Conservation (phyloP, 2,113 vertebrate species). For the Ahaetulla prasina region DNA sequence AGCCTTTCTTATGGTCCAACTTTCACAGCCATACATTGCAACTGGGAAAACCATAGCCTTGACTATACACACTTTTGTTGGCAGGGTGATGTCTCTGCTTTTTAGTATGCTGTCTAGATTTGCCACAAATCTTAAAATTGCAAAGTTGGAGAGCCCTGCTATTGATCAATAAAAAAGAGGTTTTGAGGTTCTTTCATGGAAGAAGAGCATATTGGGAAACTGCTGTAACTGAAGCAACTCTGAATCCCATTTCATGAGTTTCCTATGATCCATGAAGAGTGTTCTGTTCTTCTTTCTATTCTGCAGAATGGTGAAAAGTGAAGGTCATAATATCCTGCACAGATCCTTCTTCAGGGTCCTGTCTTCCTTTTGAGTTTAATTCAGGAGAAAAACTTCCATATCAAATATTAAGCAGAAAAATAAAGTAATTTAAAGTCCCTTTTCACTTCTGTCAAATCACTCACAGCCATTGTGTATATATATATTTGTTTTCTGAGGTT, state of each 20-base stretch:
- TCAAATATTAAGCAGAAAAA: neutral
- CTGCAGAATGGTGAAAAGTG: neutral
- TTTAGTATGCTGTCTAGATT: too few relatives aligned
- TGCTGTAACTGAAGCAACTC: neutral
- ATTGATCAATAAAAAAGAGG: neutral
- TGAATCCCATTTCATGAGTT: neutral
- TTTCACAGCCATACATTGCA: too few relatives aligned
- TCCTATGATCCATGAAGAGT: neutral
- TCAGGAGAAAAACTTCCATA: slow-evolving; percentile 44
- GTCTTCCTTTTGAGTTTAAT: slow-evolving; percentile 7
- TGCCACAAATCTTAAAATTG: too few relatives aligned
- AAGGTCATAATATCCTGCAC: neutral
- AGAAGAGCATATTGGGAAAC: neutral
- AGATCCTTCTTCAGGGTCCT: neutral
- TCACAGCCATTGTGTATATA: too few relatives aligned
- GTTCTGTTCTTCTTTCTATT: neutral
- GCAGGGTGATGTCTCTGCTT: too few relatives aligned
- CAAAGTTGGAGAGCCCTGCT: too few relatives aligned
- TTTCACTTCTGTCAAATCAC: neutral
- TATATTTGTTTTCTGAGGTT: too few relatives aligned
- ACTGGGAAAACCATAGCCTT: too few relatives aligned
- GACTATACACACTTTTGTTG: too few relatives aligned
- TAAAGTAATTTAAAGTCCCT: neutral
- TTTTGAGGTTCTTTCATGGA: neutral
- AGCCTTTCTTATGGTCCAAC: too few relatives aligned